Conservation (phyloP, 2,113 vertebrate genomes). For the Gorsachius goisagi region DNA sequence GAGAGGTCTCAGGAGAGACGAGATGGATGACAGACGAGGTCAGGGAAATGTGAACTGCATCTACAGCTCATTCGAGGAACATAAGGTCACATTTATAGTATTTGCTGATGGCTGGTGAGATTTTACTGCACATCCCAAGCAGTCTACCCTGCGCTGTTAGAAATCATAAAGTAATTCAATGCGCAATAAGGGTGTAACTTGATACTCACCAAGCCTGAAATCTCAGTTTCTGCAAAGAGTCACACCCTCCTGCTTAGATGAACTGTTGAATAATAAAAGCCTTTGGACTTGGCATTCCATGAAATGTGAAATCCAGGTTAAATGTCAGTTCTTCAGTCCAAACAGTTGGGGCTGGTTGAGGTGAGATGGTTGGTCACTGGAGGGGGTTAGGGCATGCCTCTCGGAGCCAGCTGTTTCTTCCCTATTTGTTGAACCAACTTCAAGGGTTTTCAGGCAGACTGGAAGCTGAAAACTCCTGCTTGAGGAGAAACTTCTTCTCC, state of each 20-base stretch:
- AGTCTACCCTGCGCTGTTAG: not conserved
- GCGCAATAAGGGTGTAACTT: not conserved
- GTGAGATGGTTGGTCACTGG: not conserved
- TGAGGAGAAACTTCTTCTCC: not conserved
- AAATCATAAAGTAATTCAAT: slow-evolving; percentile 24
- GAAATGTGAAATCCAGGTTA: slow-evolving; percentile 25
- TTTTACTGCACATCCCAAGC: not conserved
- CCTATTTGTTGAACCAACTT: not conserved
- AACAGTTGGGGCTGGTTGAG: not conserved
- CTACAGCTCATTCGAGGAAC: slow-evolving; percentile 30
- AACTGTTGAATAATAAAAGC: slow-evolving; percentile 29
- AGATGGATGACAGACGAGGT: not conserved
- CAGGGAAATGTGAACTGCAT: not conserved
- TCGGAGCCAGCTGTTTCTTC: not conserved
- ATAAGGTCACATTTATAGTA: slow-evolving; percentile 6
- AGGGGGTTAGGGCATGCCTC: not conserved
- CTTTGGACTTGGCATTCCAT: slow-evolving; percentile 24
- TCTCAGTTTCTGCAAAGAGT: slow-evolving; percentile 3
- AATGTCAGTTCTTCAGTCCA: not conserved
- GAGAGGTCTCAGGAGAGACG: not conserved
- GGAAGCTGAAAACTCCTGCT: not conserved
- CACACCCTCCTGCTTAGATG: not conserved
- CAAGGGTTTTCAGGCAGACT: not conserved
- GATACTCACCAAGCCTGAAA: slow-evolving; percentile 6
- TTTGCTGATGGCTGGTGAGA: not conserved